Conservation (phyloP, 2,113 vertebrate species). For the Egretta garzetta region DNA sequence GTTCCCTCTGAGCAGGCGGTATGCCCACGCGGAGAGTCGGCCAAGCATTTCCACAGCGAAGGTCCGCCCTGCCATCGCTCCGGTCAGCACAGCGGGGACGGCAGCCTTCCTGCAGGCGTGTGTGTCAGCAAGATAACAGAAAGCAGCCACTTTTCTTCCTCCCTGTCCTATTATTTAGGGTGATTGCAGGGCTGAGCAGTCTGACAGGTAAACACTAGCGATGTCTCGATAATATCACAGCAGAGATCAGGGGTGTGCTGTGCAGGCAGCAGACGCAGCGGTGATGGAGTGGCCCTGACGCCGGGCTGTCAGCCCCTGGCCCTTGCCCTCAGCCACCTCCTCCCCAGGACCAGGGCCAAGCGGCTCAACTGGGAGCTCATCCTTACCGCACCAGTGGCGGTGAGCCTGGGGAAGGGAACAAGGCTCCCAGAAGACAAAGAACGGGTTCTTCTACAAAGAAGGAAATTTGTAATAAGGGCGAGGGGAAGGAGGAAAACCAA, state of each 20-base stretch:
- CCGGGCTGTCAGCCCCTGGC: accelerated
- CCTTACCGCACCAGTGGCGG: background rate
- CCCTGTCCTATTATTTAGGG: background rate
- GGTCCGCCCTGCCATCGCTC: background rate
- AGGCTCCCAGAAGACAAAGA: background rate
- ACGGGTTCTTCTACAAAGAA: background rate
- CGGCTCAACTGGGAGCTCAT: background rate
- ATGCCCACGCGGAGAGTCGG: accelerated
- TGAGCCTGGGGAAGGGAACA: background rate
- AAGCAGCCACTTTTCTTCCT: background rate
- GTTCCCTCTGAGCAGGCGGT: background rate
- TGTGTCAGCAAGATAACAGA: background rate
- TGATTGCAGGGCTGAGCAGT: background rate
- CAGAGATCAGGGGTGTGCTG: background rate
- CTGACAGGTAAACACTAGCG: background rate
- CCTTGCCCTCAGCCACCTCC: accelerated
- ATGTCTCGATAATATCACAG: background rate
- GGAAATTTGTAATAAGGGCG: background rate
- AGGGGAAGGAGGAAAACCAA: background rate
- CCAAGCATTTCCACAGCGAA: background rate
- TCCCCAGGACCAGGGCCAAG: background rate
- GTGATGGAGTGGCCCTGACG: background rate
- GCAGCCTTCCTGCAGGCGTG: background rate
- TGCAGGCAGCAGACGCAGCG: background rate
- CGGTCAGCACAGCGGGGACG: background rate